Evolutionary conservation across 1,140 invertebrate species (phyloP).

Genomic region (Solen grandis): DNA sequence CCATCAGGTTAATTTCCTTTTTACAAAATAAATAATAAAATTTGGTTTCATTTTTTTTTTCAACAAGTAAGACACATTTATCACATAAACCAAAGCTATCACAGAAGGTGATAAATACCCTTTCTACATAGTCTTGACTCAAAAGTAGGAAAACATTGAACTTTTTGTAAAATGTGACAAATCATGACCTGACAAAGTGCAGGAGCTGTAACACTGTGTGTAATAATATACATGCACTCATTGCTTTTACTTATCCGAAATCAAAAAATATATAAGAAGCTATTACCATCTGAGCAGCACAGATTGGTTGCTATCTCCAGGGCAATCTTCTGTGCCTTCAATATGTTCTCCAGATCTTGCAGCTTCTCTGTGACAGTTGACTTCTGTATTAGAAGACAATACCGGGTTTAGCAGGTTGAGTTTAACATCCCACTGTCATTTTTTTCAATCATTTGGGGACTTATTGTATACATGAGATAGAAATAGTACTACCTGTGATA

Average conservation of each 20-base stretch:
- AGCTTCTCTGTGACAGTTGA: slow-evolving; percentile 45
- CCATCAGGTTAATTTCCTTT: too few relatives aligned
- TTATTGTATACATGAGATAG: too few relatives aligned
- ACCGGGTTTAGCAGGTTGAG: neutral
- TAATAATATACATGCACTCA: too few relatives aligned
- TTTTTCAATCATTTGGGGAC: neutral
- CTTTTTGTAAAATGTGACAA: neutral
- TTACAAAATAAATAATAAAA: too few relatives aligned
- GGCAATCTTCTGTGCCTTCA: slow-evolving; percentile 85
- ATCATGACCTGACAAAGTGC: neutral
- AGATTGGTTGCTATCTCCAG: slow-evolving; percentile 88
- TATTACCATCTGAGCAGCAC: slow-evolving; percentile 84
- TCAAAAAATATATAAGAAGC: neutral
- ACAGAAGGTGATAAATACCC: neutral
- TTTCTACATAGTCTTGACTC: neutral
- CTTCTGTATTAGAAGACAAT: too few relatives aligned
- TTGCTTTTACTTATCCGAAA: neutral
- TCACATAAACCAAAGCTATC: too few relatives aligned
- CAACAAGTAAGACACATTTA: too few relatives aligned
- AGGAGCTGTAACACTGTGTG: too few relatives aligned
- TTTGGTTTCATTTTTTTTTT: too few relatives aligned
- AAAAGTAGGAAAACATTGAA: neutral
- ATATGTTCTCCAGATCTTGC: slow-evolving; percentile 76
- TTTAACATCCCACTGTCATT: too few relatives aligned
- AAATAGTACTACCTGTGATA: too few relatives aligned